Evolutionary conservation across 1,140 invertebrate genomes (phyloP), one percentile per base, ranked within the genome.

Genomic region (Cepaea nemoralis): DNA sequence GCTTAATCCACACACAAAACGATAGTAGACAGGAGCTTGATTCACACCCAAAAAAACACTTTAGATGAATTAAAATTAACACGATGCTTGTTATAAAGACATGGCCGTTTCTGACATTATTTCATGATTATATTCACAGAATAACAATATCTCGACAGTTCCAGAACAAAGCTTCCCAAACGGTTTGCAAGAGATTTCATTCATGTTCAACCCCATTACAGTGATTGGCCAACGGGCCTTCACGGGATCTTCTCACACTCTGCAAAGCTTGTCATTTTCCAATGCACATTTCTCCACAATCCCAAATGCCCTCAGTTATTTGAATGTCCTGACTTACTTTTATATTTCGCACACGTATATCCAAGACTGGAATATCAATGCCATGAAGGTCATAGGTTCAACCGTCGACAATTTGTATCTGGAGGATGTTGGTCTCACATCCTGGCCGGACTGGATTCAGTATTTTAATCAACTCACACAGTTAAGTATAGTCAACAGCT

Each of bases 381-480:
- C 31, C 27, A 33, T 69, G 31, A 33, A 69, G 10, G 6, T 14
- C 37, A 39, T 69, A 5, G 24, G 66, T 10, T n/a, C 8, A n/a
- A 69, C 66, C 27, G 66, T 69, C 3, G 31, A 12, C 6, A 33
- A 31, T 5, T 33, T 69, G 5, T 37, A 69, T 35, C 37, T 69
- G 1, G 24, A 39, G 14, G n/a, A 69, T 33, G 37, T 37, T 22
- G 31, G 31, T n/a, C n/a, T 69, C 6, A 69, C 66, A 19, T 35
- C 27, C 31, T 69, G 66, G 66, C 66, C 66, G 6, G 66, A 69
- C 19, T 69, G 66, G 66, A 69, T 69, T 12, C 66, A 35, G 31
- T 16, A 69, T 39, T 69, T 69, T 33, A 22, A 6, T 10, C 3
- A 14, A 8, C 31, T 69, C 2, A 35, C 14, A 35, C 14, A 37